phyloP scores from a whole-genome alignment of 2,797 vertebrate species.

The Tapirus indicus region DNA sequence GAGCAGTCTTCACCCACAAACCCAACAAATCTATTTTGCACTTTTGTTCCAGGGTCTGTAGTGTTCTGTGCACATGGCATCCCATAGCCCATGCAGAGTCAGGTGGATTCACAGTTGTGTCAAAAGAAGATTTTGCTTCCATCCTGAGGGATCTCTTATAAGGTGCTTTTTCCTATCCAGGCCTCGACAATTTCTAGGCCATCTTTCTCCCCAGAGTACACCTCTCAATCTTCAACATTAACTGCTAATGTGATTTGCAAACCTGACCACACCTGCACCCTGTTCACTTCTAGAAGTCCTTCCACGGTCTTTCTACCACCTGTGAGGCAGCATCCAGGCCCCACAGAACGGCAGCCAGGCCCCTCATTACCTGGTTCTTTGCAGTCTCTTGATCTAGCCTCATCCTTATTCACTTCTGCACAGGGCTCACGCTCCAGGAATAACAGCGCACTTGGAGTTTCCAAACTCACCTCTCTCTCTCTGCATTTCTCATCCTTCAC shows the following conservation, averaged over 20 bases:
- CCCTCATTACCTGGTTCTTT: background rate
- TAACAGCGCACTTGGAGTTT: background rate
- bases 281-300: background rate
- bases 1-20: background rate
- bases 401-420: background rate
- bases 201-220: background rate
- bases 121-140: background rate
- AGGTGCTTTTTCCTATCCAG: background rate
- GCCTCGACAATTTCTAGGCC: background rate
- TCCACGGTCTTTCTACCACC: background rate
- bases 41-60: background rate
- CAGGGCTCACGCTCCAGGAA: background rate
- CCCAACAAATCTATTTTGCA: background rate
- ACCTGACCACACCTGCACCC: background rate
- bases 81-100: background rate
- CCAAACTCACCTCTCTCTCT: background rate
- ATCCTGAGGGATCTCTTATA: background rate
- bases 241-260: background rate
- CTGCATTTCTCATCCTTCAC: background rate
- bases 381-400: background rate
- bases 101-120: background rate
- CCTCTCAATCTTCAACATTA: background rate
- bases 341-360: background rate
- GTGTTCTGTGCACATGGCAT: accelerated
- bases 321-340: too few relatives aligned